Percentiles rank a stretch among this genome's conserved stretches.
phyloP scores from a whole-genome alignment of 2,797 vertebrate species.

The Crossoptilon crossoptilon region DNA sequence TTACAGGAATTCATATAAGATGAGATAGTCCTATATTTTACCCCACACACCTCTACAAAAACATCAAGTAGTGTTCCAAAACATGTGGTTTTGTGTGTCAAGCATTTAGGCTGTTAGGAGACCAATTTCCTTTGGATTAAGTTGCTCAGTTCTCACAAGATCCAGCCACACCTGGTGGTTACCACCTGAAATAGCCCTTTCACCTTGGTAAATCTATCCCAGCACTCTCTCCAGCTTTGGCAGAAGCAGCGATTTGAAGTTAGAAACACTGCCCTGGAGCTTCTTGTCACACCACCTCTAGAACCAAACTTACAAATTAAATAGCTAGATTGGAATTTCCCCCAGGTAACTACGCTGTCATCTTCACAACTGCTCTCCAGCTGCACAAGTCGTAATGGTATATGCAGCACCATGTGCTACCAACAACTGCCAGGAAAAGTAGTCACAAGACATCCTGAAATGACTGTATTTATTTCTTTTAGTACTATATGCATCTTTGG shows the following conservation, averaged over 20 bases:
- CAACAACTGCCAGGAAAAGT: neutral
- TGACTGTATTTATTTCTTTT: neutral
- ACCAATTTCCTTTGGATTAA: neutral
- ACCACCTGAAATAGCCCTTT: neutral
- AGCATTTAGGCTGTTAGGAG: neutral
- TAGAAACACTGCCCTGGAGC: neutral
- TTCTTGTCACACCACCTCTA: neutral
- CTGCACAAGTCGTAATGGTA: neutral
- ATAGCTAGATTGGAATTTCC: neutral
- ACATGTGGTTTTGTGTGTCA: neutral
- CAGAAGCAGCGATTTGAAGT: neutral
- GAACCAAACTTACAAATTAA: neutral
- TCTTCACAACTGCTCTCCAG: neutral
- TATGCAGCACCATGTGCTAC: neutral
- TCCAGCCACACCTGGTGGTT: neutral
- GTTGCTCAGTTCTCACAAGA: neutral
- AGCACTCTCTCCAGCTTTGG: neutral
- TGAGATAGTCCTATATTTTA: neutral
- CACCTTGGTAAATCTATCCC: neutral
- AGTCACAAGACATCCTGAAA: neutral
- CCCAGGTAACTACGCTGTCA: neutral
- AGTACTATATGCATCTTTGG: neutral
- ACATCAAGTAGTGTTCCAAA: neutral
- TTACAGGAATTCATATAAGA: neutral
- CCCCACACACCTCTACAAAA: neutral